Conservation (phyloP, 2,797 vertebrate species). For the Enteromius unitaeniatus region DNA sequence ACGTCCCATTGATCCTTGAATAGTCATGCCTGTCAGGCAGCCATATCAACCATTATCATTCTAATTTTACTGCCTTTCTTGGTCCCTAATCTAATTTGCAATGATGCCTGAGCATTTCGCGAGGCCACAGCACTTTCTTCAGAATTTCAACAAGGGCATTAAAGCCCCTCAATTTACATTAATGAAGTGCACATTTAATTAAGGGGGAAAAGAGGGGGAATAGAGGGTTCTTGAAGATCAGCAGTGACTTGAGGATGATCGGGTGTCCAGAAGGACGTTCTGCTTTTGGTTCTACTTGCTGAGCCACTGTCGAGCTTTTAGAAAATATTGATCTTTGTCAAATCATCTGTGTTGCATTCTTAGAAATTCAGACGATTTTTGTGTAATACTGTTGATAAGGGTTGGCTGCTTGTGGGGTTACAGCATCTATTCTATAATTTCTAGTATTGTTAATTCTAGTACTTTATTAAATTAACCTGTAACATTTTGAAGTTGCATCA, state of each 20-base stretch:
- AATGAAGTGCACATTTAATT: slow-evolving; percentile 99
- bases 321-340: background rate
- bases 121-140: slow-evolving; percentile 97
- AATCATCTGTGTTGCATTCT: slow-evolving; percentile 35
- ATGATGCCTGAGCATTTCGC: slow-evolving; percentile 96
- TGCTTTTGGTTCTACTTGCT: slow-evolving; percentile 21
- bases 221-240: slow-evolving; percentile 85
- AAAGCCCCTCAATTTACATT: slow-evolving; percentile 98
- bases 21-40: slow-evolving; percentile 99
- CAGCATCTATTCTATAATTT: background rate
- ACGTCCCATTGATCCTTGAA: slow-evolving; percentile 98
- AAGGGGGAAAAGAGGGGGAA: slow-evolving; percentile 85
- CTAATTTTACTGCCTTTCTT: slow-evolving; percentile 99
- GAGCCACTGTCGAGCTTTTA: background rate
- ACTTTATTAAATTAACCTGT: background rate
- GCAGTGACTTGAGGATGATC: slow-evolving; percentile 77
- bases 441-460: background rate
- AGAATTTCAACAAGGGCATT: slow-evolving; percentile 99
- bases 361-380: slow-evolving; percentile 9
- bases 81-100: slow-evolving; percentile 99
- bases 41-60: slow-evolving; percentile 99
- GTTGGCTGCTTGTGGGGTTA: background rate
- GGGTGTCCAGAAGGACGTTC: slow-evolving; percentile 50
- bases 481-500: background rate
- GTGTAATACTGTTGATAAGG: slow-evolving; percentile 1